phyloP scores from a whole-genome alignment of 2,113 vertebrate genomes.

The Hassar affinis region DNA sequence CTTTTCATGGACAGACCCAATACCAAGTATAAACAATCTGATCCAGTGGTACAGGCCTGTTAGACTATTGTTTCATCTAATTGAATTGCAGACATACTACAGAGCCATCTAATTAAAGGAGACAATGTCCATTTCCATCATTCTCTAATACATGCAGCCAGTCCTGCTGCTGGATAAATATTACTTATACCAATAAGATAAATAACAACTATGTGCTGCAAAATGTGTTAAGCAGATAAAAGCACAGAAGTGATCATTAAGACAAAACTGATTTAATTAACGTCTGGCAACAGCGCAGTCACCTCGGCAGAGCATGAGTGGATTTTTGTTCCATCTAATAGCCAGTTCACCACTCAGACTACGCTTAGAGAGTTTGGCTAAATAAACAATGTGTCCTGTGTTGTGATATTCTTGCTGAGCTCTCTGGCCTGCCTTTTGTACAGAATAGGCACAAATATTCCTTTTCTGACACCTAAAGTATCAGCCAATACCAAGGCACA shows the following conservation, averaged over 20 bases:
- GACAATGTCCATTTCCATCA: background rate
- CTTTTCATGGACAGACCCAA: background rate
- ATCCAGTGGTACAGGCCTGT: background rate
- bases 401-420: conserved; percentile 53
- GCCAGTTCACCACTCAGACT: conserved; percentile 39
- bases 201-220: background rate
- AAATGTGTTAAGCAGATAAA: conserved; percentile 21
- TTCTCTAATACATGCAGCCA: background rate
- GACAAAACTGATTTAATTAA: conserved; percentile 34
- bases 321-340: conserved; percentile 13
- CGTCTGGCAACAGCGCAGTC: background rate
- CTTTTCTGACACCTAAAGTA: background rate
- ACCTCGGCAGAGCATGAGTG: background rate
- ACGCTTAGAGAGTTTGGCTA: conserved; percentile 31
- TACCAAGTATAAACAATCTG: background rate
- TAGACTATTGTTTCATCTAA: background rate
- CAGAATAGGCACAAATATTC: conserved; percentile 27
- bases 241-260: conserved; percentile 28
- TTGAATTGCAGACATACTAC: background rate
- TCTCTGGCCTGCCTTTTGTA: conserved; percentile 63
- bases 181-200: background rate
- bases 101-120: conserved; percentile 13
- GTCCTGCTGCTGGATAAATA: conserved; percentile 4
- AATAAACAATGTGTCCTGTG: conserved; percentile 29
- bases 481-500: background rate